Conservation (phyloP, 2,888 invertebrate genomes). For the Automeris io region DNA sequence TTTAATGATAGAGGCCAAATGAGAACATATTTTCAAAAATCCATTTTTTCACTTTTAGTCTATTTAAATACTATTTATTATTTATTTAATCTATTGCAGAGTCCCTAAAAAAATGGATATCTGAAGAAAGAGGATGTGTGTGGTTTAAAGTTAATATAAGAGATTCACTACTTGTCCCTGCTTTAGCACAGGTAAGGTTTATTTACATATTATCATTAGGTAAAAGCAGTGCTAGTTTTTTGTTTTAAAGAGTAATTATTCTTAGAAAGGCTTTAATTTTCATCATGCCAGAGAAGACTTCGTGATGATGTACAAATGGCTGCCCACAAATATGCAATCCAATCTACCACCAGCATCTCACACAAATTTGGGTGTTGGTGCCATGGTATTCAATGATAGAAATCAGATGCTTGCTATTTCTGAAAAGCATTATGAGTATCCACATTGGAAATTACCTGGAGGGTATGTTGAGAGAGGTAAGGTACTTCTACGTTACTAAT, state of each 20-base stretch:
- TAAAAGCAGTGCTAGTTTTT: too few species aligned
- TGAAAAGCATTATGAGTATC: conserved; percentile 81
- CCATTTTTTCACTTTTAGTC: too few species aligned
- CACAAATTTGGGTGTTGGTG: conserved; percentile 88
- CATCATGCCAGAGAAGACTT: conserved; percentile 91
- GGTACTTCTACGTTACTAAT: conserved; percentile 5
- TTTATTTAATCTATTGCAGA: conserved; percentile 62
- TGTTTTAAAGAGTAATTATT: conserved; percentile 39
- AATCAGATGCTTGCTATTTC: conserved; percentile 87
- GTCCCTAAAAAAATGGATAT: conserved; percentile 82
- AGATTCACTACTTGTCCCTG: conserved; percentile 83
- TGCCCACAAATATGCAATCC: conserved; percentile 77
- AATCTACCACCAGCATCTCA: conserved; percentile 87
- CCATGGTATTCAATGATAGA: conserved; percentile 86
- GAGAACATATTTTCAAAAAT: too few species aligned
- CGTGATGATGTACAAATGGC: conserved; percentile 90
- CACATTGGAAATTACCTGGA: conserved; percentile 94
- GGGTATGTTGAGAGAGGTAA: conserved; percentile 91
- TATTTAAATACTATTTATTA: background rate
- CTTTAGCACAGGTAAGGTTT: conserved; percentile 79
- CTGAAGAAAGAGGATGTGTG: conserved; percentile 80
- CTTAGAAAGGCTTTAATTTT: conserved; percentile 89
- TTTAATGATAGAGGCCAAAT: too few species aligned
- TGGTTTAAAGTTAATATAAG: conserved; percentile 88
- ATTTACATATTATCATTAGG: background rate